These are phyloP conservation scores for Drosophila pachea DNA, from an alignment of 1,140 invertebrate genomes.

Conservation along the genomic window DNA sequence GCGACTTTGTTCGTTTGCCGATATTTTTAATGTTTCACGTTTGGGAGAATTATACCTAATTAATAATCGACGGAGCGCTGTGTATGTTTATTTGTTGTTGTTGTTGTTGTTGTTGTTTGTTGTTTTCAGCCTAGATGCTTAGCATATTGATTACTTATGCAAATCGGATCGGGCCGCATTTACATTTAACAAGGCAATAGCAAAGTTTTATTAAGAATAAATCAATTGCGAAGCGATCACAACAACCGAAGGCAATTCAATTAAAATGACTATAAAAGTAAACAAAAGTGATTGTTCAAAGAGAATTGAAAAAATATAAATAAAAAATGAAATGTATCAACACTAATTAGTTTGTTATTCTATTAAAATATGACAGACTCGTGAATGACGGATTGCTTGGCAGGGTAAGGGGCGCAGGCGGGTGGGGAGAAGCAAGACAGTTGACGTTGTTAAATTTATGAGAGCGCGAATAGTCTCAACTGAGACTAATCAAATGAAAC, in stretches of 20 bases:
- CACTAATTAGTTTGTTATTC: slow-evolving; percentile 77
- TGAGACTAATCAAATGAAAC: slow-evolving; percentile 28
- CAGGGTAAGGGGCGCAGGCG: not conserved
- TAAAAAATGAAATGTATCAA: slow-evolving; percentile 50
- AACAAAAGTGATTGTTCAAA: slow-evolving; percentile 19
- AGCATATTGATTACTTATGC: slow-evolving; percentile 46
- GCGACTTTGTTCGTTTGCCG: not conserved
- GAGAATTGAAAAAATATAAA: slow-evolving; percentile 2
- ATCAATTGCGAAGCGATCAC: slow-evolving; percentile 43
- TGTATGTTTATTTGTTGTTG: slow-evolving; percentile 33
- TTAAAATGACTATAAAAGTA: slow-evolving; percentile 40
- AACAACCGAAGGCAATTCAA: slow-evolving; percentile 43
- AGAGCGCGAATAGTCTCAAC: slow-evolving; percentile 36
- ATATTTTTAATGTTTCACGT: slow-evolving; percentile 27
- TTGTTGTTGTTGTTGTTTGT: slow-evolving; percentile 4
- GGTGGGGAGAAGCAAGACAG: not conserved
- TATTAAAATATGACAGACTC: slow-evolving; percentile 58
- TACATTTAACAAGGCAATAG: slow-evolving; percentile 47
- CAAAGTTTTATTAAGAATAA: slow-evolving; percentile 45
- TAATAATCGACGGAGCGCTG: slow-evolving; percentile 48
- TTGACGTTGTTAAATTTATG: slow-evolving; percentile 43
- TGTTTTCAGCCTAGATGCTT: slow-evolving; percentile 18
- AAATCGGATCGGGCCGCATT: slow-evolving; percentile 31
- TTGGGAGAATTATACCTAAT: slow-evolving; percentile 54
- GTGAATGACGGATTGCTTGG: not conserved